phyloP scores from a whole-genome alignment of 2,888 invertebrate genomes.

The Eupelmus urozonus region DNA sequence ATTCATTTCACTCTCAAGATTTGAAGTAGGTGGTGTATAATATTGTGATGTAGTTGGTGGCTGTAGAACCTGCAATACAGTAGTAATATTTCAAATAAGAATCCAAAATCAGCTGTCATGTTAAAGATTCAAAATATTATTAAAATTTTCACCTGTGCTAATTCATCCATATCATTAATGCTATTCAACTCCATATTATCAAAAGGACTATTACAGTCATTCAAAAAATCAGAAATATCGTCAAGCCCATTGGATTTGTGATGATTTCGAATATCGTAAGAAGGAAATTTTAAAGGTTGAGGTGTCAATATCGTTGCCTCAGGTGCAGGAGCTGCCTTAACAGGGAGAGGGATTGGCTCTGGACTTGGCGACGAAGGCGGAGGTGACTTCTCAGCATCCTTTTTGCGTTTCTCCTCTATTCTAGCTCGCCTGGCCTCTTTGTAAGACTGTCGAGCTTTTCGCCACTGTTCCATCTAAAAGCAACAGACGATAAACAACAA shows the following conservation, averaged over 20 bases:
- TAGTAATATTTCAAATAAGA: background rate
- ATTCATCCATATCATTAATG: conserved; percentile 93
- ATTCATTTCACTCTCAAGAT: conserved; percentile 69
- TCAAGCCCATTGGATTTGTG: conserved; percentile 70
- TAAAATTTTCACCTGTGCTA: conserved; percentile 87
- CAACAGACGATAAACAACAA: background rate
- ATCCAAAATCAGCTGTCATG: conserved; percentile 14
- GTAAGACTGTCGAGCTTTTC: conserved; percentile 82
- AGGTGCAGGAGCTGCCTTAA: conserved; percentile 74
- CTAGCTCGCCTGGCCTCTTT: conserved; percentile 82
- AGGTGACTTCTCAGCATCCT: conserved; percentile 73
- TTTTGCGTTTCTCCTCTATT: conserved; percentile 81
- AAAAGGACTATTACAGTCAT: conserved; percentile 94
- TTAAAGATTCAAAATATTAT: conserved; percentile 6
- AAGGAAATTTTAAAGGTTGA: conserved; percentile 71
- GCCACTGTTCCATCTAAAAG: conserved; percentile 82
- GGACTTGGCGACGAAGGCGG: conserved; percentile 79
- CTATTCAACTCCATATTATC: conserved; percentile 95
- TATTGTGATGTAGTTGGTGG: conserved; percentile 65
- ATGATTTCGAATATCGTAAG: conserved; percentile 69
- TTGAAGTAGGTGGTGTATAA: conserved; percentile 61
- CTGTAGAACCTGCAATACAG: conserved; percentile 68
- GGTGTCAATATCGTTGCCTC: conserved; percentile 77
- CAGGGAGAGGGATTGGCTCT: conserved; percentile 73
- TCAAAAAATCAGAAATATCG: conserved; percentile 86